Evolutionary conservation across 2,888 invertebrate species (phyloP).

Genomic region (Xestia xanthographa): DNA sequence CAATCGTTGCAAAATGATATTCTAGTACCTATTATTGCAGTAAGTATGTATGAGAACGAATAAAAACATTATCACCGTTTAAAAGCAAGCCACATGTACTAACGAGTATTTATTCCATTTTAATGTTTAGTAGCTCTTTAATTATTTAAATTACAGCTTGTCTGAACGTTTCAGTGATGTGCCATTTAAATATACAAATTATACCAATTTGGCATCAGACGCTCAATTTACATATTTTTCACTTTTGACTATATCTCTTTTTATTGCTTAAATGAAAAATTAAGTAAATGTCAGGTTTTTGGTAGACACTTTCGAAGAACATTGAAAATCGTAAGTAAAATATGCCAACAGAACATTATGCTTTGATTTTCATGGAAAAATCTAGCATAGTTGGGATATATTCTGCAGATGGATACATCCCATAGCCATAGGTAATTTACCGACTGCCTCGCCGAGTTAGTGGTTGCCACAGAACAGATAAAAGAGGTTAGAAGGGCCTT

Average conservation of each 20-base stretch:
- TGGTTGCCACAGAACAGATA: background rate
- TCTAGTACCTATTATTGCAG: background rate
- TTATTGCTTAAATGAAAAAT: constrained; percentile 8
- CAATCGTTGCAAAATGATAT: background rate
- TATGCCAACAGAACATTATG: background rate
- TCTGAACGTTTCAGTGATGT: constrained; percentile 37
- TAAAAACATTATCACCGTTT: constrained; percentile 18
- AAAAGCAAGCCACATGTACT: constrained; percentile 32
- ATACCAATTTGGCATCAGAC: constrained; percentile 38
- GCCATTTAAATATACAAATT: constrained; percentile 50
- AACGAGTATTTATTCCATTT: constrained; percentile 36
- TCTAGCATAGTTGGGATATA: background rate
- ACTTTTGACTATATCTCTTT: background rate
- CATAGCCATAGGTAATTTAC: background rate
- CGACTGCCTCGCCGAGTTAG: background rate
- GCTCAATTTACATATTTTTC: constrained; percentile 55
- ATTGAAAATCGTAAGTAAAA: background rate
- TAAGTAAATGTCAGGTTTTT: constrained; percentile 8
- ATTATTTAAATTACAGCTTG: constrained; percentile 50
- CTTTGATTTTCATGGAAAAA: background rate
- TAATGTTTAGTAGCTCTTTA: constrained; percentile 28
- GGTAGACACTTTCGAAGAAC: background rate
- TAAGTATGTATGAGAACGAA: constrained; percentile 14
- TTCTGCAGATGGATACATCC: background rate
- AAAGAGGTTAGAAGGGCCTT: too few species aligned